These are phyloP conservation scores for Chloroclystis v-ata DNA, from an alignment of 2,888 invertebrate genomes.

Conservation along the genomic window DNA sequence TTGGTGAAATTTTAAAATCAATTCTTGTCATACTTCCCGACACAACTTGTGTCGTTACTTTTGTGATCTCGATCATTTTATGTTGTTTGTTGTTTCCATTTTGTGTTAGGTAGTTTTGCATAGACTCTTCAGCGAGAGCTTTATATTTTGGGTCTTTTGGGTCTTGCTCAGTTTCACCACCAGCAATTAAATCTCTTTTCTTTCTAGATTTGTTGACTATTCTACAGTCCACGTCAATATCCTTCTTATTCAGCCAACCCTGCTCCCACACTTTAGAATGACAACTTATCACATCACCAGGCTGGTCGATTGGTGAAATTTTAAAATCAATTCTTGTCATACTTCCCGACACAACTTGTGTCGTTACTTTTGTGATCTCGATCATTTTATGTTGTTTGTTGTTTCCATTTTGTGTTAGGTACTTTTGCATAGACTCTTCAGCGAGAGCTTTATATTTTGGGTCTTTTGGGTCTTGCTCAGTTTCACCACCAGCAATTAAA, in stretches of 20 bases:
- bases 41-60: conserved; percentile 35
- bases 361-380: conserved; percentile 28
- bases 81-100: conserved; percentile 14
- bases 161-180: conserved; percentile 9
- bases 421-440: conserved; percentile 31
- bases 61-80: conserved; percentile 20
- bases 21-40: conserved; percentile 30
- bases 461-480: conserved; percentile 25
- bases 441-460: conserved; percentile 30
- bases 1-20: conserved; percentile 28
- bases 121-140: conserved; percentile 33
- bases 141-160: no score
- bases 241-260: conserved; percentile 29
- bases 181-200: conserved; percentile 19
- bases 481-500: conserved; percentile 27
- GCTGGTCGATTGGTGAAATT: conserved; percentile 15
- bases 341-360: conserved; percentile 34
- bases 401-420: conserved; percentile 16
- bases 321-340: conserved; percentile 31
- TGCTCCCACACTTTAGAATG: conserved; percentile 32
- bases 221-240: conserved; percentile 27
- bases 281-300: conserved; percentile 27
- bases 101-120: conserved; percentile 26
- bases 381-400: conserved; percentile 17
- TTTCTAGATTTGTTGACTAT: conserved; percentile 10